A percentile compares a stretch with the other conserved stretches of the same genome.
Conservation (phyloP, 2,888 invertebrate genomes). For the Ormyrus thymus region DNA sequence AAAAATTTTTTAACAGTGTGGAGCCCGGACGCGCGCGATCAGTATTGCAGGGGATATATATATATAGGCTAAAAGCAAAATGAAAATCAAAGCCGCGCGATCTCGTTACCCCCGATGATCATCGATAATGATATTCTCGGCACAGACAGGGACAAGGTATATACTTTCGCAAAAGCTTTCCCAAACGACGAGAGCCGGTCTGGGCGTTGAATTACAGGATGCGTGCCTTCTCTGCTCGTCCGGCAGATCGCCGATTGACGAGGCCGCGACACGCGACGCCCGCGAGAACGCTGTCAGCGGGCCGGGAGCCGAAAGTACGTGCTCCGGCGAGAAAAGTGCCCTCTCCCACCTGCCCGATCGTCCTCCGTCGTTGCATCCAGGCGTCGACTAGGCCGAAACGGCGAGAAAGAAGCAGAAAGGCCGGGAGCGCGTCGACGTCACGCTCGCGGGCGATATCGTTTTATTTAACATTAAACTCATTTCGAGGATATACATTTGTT, state of each 20-base stretch:
- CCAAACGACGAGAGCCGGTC: slow-evolving; percentile 7
- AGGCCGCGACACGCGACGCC: slow-evolving; percentile 12
- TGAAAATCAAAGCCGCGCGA: slow-evolving; percentile 36
- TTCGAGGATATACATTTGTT: slow-evolving; percentile 67
- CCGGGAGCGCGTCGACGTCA: neutral
- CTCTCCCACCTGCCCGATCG: too few species aligned
- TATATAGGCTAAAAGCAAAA: slow-evolving; percentile 32
- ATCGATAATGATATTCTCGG: slow-evolving; percentile 43
- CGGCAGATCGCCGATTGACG: neutral
- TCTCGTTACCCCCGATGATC: slow-evolving; percentile 16
- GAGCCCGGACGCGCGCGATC: neutral
- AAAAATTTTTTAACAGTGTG: too few species aligned
- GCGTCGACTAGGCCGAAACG: too few species aligned
- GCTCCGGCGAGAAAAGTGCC: too few species aligned
- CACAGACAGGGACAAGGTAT: slow-evolving; percentile 16
- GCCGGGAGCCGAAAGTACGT: too few species aligned
- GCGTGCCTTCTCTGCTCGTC: neutral
- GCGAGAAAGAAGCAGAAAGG: too few species aligned
- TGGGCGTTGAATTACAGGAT: slow-evolving; percentile 18
- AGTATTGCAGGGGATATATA: neutral
- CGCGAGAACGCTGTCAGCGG: neutral
- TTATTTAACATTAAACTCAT: slow-evolving; percentile 69
- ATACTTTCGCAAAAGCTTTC: slow-evolving; percentile 24
- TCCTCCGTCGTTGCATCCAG: too few species aligned
- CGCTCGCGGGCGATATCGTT: slow-evolving; percentile 63